Percentiles rank a stretch among this genome's conserved stretches.
phyloP scores from a whole-genome alignment of 92 coral and sea anemone genomes.

The Ricordea florida region DNA sequence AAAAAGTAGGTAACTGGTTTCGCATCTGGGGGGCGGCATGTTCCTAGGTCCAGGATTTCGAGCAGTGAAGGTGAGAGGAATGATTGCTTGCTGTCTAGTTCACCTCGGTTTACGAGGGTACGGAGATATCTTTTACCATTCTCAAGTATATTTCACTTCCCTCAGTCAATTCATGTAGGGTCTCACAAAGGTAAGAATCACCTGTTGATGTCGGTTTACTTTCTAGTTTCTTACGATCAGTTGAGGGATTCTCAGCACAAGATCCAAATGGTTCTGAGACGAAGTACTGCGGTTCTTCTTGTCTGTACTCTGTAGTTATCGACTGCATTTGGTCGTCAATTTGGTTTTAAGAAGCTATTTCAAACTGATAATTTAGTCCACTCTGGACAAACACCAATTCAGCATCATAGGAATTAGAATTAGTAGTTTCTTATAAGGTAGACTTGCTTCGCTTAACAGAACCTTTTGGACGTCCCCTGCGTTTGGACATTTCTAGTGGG shows the following conservation, averaged over 20 bases:
- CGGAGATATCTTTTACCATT: slow-evolving; percentile 1
- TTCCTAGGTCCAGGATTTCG: too few species aligned
- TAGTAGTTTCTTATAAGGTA: background rate
- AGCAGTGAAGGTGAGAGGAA: too few species aligned
- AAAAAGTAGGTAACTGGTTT: too few species aligned
- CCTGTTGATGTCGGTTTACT: background rate
- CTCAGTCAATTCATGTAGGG: background rate
- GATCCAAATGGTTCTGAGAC: background rate
- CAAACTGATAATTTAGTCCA: background rate
- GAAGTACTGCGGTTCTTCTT: background rate
- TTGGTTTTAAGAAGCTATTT: slow-evolving; percentile 2
- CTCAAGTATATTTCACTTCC: background rate
- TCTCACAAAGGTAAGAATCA: background rate
- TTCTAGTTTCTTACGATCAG: background rate
- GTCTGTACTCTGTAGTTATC: background rate
- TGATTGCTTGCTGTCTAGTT: too few species aligned
- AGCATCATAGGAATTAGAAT: background rate
- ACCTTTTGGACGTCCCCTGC: slow-evolving; percentile 1
- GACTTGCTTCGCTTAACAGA: background rate
- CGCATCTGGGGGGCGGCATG: too few species aligned
- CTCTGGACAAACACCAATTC: background rate
- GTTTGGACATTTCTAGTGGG: background rate
- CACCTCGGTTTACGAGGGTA: too few species aligned
- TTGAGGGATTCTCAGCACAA: background rate
- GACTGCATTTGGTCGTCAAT: background rate